Conservation (phyloP, 30 jellyfish, hydroid and myxozoan genomes). For the Nemopilema nomurai region DNA sequence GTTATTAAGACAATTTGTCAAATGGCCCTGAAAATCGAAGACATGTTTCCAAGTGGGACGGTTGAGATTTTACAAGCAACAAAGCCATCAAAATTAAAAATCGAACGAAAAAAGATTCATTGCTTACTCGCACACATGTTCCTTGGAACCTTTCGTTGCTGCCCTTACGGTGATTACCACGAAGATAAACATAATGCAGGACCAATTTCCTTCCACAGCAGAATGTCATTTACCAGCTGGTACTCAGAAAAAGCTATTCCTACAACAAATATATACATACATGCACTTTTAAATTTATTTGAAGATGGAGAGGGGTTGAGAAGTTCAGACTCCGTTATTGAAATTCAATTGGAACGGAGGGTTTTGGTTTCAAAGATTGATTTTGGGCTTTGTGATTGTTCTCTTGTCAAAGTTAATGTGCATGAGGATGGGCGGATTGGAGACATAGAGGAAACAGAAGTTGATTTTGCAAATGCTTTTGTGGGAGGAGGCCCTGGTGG, state of each 20-base stretch:
- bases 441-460: slow-evolving; percentile 20
- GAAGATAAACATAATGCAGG: not conserved
- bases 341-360: slow-evolving; percentile 1
- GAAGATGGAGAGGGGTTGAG: not conserved
- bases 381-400: not conserved
- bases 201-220: slow-evolving; percentile 5
- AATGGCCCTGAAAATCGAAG: slow-evolving; percentile 26
- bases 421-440: slow-evolving; percentile 25
- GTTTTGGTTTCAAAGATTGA: not conserved
- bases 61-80: not conserved
- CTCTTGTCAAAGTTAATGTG: slow-evolving; percentile 1
- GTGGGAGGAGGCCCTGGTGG: slow-evolving; percentile 53
- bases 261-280: slow-evolving; percentile 10
- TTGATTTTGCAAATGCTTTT: slow-evolving; percentile 46
- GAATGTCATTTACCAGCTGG: slow-evolving; percentile 30
- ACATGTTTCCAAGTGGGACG: slow-evolving; percentile 8
- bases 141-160: slow-evolving; percentile 35
- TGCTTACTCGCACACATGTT: slow-evolving; percentile 42
- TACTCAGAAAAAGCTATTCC: not conserved
- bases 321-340: not conserved
- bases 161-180: not conserved
- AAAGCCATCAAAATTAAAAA: not conserved
- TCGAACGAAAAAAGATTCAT: slow-evolving; percentile 6
- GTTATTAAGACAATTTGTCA: not conserved
- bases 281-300: slow-evolving; percentile 17